Percentiles rank a stretch among this genome's conserved stretches.
Evolutionary conservation across 1,140 invertebrate genomes (phyloP).

Genomic region (Bilobella aurantiaca): DNA sequence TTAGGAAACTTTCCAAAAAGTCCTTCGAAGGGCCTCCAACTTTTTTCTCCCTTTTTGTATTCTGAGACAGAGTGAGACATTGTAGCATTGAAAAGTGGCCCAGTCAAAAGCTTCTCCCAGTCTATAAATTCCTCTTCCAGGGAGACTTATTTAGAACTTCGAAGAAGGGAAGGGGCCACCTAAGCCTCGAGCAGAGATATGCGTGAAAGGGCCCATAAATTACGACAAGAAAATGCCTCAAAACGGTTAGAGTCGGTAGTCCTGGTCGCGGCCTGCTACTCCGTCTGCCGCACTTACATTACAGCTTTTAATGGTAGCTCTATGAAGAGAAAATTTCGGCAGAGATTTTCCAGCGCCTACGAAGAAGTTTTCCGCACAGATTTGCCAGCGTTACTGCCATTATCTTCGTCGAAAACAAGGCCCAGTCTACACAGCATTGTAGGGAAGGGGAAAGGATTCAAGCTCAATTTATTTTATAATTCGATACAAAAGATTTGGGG

Average conservation of each 20-base stretch:
- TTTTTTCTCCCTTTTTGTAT: neutral
- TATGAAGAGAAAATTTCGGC: too few relatives aligned
- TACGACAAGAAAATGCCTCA: neutral
- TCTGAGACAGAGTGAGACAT: slow-evolving; percentile 3
- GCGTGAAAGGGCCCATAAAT: neutral
- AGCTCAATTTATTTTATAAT: too few relatives aligned
- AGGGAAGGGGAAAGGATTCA: too few relatives aligned
- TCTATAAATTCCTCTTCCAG: slow-evolving; percentile 5
- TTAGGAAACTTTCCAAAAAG: too few relatives aligned
- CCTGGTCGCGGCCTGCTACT: neutral
- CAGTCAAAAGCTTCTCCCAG: slow-evolving; percentile 5
- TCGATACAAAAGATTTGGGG: too few relatives aligned
- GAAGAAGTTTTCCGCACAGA: too few relatives aligned
- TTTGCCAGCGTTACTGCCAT: too few relatives aligned
- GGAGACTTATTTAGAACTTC: slow-evolving; percentile 6
- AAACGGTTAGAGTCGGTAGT: neutral
- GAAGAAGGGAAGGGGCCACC: neutral
- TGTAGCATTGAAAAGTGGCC: slow-evolving; percentile 6
- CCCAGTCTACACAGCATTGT: too few relatives aligned
- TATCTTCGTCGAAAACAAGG: too few relatives aligned
- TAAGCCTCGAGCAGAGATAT: neutral
- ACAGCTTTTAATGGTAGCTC: too few relatives aligned
- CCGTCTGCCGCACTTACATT: too few relatives aligned
- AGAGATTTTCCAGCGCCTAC: too few relatives aligned
- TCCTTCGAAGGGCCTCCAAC: neutral